Evolutionary conservation across 2,888 invertebrate genomes (phyloP).

Genomic region (Nephrotoma appendiculata): DNA sequence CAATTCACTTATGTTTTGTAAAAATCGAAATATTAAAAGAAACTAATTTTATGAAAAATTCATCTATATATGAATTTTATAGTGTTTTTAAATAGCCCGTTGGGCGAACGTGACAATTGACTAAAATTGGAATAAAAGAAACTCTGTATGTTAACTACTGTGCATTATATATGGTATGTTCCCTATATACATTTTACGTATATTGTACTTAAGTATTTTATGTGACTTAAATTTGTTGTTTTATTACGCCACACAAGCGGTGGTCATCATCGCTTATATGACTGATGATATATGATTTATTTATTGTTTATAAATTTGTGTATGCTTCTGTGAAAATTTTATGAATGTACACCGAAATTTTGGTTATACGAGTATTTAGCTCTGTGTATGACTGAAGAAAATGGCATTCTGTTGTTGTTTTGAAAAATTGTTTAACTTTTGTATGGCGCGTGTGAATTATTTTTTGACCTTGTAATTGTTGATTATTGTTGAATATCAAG

Average conservation of each 20-base stretch:
- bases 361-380: not conserved
- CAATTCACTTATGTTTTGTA: not conserved
- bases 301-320: not conserved
- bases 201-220: not conserved
- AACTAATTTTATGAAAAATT: not conserved
- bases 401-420: not conserved
- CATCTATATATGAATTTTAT: not conserved
- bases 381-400: not conserved
- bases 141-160: not conserved
- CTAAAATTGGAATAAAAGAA: not conserved
- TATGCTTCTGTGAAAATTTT: not conserved
- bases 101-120: not conserved
- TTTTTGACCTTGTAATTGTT: not conserved
- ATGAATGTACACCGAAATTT: not conserved
- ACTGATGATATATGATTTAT: not conserved
- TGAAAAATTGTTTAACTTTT: not conserved
- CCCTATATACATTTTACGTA: not conserved
- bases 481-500: not conserved
- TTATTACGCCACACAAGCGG: not conserved
- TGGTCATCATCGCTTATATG: not conserved
- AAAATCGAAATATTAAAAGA: not conserved
- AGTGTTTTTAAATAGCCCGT: not conserved
- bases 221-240: not conserved
- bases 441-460: not conserved
- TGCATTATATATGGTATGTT: not conserved